Evolutionary conservation across 1,140 invertebrate species (phyloP).

Genomic region (Ips typographus): DNA sequence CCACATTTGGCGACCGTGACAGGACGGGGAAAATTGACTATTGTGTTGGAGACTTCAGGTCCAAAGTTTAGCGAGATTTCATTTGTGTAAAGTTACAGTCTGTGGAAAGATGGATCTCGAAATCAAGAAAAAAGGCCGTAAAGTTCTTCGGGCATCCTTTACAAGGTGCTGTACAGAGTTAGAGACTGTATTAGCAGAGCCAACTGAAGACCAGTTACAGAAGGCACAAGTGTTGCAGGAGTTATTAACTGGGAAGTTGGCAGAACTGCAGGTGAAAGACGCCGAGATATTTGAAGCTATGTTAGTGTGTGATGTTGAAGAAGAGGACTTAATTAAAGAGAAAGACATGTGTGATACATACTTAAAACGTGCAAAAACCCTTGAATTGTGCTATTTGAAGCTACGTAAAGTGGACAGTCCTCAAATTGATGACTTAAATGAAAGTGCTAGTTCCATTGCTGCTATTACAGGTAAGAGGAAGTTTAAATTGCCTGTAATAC

Average conservation of each 20-base stretch:
- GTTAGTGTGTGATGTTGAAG: neutral
- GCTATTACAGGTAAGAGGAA: too few species aligned
- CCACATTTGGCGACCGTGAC: too few species aligned
- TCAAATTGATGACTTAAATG: too few species aligned
- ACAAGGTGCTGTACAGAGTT: conserved; percentile 2
- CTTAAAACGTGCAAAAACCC: neutral
- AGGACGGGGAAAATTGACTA: too few species aligned
- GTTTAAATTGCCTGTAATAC: too few species aligned
- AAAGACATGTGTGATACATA: conserved; percentile 2
- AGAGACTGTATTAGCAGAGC: conserved; percentile 2
- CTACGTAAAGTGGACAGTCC: too few species aligned
- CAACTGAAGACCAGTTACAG: conserved; percentile 4
- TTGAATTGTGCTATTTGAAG: neutral
- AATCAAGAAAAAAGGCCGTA: conserved; percentile 1
- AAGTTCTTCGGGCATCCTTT: conserved; percentile 2
- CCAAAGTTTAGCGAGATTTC: neutral
- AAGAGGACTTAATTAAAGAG: conserved; percentile 2
- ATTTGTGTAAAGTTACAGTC: neutral
- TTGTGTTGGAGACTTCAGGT: too few species aligned
- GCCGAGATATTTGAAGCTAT: neutral
- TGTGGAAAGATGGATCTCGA: conserved; percentile 4
- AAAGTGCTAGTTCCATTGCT: too few species aligned
- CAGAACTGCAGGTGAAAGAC: conserved; percentile 2
- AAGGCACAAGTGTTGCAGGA: conserved; percentile 4
- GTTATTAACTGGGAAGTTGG: neutral